These are phyloP conservation scores for Calameuta filiformis DNA, from an alignment of 2,888 invertebrate species.

Conservation along the genomic window DNA sequence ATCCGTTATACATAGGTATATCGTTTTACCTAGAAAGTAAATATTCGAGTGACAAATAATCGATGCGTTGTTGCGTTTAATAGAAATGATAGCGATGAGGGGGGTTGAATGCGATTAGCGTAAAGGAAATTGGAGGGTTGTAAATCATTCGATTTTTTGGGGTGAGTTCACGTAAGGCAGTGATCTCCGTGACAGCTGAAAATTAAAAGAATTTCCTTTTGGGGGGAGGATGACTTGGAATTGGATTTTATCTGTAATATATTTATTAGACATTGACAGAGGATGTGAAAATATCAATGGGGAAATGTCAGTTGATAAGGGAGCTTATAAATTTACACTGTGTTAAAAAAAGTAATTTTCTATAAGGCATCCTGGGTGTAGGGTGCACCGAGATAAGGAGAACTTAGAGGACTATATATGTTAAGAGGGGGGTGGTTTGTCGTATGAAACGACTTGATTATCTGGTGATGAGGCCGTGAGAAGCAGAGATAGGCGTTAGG, in stretches of 20 bases:
- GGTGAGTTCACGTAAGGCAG: background rate
- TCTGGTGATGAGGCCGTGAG: slow-evolving; percentile 30
- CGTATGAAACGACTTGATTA: slow-evolving; percentile 26
- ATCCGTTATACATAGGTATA: background rate
- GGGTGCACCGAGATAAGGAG: background rate
- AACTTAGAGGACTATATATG: background rate
- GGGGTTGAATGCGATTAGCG: background rate
- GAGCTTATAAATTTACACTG: background rate
- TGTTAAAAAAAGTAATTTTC: background rate
- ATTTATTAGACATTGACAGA: background rate
- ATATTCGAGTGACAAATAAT: background rate
- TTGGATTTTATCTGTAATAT: background rate
- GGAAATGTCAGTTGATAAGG: background rate
- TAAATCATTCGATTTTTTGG: background rate
- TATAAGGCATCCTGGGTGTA: background rate
- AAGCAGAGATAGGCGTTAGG: background rate
- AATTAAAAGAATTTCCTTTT: background rate
- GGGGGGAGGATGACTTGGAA: background rate
- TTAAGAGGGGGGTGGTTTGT: background rate
- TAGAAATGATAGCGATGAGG: background rate
- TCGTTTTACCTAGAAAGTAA: background rate
- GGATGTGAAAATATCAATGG: background rate
- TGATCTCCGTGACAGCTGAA: background rate
- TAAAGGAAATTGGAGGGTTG: background rate
- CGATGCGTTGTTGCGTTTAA: background rate